Percentiles rank a stretch among this genome's conserved stretches.
Conservation (phyloP, 2,797 vertebrate species). For the Cottoperca gobio region DNA sequence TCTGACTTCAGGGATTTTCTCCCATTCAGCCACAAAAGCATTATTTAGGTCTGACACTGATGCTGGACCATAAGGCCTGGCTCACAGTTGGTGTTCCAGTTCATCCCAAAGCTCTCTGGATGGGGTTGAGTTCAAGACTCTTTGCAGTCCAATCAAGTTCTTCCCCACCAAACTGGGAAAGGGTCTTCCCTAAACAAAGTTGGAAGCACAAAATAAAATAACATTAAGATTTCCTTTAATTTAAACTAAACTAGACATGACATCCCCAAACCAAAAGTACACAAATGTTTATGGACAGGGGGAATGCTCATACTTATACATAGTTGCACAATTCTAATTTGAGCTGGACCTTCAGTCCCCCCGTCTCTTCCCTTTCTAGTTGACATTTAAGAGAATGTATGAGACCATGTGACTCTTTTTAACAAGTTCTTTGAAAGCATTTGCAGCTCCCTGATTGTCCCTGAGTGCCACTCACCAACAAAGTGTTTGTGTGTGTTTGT, state of each 20-base stretch:
- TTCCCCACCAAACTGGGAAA: neutral
- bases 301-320: no score
- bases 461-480: constrained; percentile 43
- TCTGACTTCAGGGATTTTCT: neutral
- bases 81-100: neutral
- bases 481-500: constrained; percentile 42
- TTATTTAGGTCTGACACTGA: neutral
- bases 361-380: neutral
- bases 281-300: neutral
- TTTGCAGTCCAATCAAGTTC: neutral
- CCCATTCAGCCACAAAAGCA: neutral
- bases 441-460: constrained; percentile 40
- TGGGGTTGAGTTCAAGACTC: neutral
- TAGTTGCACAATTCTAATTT: neutral
- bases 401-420: constrained; percentile 41
- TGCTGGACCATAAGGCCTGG: neutral
- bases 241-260: neutral
- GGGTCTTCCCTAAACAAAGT: neutral
- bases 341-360: neutral
- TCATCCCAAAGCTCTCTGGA: neutral
- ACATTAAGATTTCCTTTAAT: neutral
- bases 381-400: constrained; percentile 49
- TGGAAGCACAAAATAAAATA: neutral
- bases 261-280: no score
- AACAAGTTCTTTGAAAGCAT: constrained; percentile 46